A percentile compares a stretch with the other conserved stretches of the same genome.
Evolutionary conservation across 2,888 invertebrate genomes (phyloP).

Genomic region (Eristalinus aeneus): DNA sequence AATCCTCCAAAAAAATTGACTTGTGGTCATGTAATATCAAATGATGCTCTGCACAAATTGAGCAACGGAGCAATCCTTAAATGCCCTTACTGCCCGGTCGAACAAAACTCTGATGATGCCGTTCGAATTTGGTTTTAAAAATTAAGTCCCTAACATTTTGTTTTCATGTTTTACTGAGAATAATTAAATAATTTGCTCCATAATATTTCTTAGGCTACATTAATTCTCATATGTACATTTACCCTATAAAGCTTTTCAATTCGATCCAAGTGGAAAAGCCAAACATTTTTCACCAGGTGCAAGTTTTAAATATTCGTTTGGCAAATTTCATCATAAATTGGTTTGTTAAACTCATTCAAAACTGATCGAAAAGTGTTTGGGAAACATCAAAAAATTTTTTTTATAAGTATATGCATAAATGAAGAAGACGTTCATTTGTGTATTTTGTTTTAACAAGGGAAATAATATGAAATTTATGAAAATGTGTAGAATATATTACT

Average conservation of each 20-base stretch:
- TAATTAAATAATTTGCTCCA: not conserved
- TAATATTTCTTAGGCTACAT: not conserved
- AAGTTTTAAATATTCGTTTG: not conserved
- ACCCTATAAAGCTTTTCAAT: not conserved
- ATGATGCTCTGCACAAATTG: constrained; percentile 97
- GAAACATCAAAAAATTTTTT: not conserved
- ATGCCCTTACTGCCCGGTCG: constrained; percentile 99
- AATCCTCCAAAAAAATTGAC: constrained; percentile 98
- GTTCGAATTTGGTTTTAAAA: constrained; percentile 93
- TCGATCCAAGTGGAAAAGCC: not conserved
- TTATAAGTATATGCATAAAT: not conserved
- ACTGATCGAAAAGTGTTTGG: not conserved
- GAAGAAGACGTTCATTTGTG: not conserved
- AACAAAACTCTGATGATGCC: constrained; percentile 96
- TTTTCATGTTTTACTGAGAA: not conserved
- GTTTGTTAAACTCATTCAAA: not conserved
- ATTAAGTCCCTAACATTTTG: not conserved
- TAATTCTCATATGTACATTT: not conserved
- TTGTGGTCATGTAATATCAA: constrained; percentile 99
- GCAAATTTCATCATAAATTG: not conserved
- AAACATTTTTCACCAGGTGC: not conserved
- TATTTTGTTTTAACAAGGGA: not conserved
- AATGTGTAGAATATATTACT: not conserved
- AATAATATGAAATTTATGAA: not conserved
- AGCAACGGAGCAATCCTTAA: constrained; percentile 97